Percentiles rank a stretch among this genome's conserved stretches.
These are phyloP conservation scores for Elephas maximus DNA, from an alignment of 2,113 vertebrate species.

Conservation along the genomic window DNA sequence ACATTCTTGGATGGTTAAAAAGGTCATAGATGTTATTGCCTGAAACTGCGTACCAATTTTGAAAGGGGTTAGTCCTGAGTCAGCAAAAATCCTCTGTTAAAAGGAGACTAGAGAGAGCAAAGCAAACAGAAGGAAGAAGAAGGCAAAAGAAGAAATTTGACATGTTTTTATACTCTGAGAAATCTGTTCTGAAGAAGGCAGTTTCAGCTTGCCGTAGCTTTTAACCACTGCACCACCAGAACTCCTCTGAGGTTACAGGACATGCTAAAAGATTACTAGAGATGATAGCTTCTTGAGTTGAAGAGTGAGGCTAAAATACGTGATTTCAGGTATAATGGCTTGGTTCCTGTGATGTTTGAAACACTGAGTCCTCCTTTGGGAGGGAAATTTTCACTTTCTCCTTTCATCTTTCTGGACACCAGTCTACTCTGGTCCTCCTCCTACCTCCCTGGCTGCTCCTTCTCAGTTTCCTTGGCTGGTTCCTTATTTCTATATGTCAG, in stretches of 20 bases:
- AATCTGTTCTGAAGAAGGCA: neutral
- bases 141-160: neutral
- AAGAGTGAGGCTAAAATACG: neutral
- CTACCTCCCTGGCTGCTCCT: neutral
- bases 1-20: neutral
- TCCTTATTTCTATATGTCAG: neutral
- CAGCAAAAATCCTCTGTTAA: neutral
- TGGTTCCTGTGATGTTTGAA: neutral
- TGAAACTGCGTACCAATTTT: neutral
- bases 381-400: neutral
- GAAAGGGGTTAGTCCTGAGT: neutral
- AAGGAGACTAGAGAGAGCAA: neutral
- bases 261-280: no score
- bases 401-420: neutral
- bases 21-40: conserved; percentile 20
- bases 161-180: neutral
- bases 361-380: neutral
- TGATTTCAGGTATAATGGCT: no score
- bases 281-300: neutral
- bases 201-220: neutral
- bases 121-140: neutral
- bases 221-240: neutral
- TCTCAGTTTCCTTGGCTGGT: neutral
- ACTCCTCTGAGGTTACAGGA: no score
- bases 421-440: neutral